phyloP scores from a whole-genome alignment of 2,797 vertebrate genomes.

The Dallia pectoralis region DNA sequence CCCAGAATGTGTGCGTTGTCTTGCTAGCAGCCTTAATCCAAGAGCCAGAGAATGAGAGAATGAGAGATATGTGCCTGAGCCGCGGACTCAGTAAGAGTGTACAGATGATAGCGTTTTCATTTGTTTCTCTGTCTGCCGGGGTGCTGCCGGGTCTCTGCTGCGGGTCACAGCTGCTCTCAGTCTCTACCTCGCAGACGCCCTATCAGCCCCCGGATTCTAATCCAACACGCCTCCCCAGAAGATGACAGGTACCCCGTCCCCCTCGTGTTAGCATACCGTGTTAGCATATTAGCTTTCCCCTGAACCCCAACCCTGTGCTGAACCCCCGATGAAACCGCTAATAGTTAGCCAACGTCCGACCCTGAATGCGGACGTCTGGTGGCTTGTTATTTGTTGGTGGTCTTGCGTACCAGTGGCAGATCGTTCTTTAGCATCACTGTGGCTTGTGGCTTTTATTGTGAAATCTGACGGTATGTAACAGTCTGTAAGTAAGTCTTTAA shows the following conservation, averaged over 20 bases:
- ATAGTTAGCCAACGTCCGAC: neutral
- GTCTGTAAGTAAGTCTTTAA: no score
- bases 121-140: conserved; percentile 72
- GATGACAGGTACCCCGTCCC: conserved; percentile 92
- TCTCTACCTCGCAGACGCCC: conserved; percentile 94
- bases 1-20: neutral
- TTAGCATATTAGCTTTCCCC: conserved; percentile 10
- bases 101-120: conserved; percentile 5
- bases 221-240: conserved; percentile 96
- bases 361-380: neutral
- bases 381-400: neutral
- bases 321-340: neutral
- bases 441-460: conserved; percentile 36
- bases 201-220: conserved; percentile 97
- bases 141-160: conserved; percentile 76
- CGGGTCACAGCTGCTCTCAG: conserved; percentile 81
- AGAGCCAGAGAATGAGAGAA: no score
- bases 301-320: conserved; percentile 15
- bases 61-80: no score
- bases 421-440: conserved; percentile 30
- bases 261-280: neutral
- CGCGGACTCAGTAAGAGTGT: neutral
- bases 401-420: neutral
- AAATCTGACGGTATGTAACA: conserved; percentile 21
- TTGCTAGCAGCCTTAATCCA: neutral